Evolutionary conservation across 2,113 vertebrate species (phyloP).

Genomic region (Oplegnathus fasciatus): DNA sequence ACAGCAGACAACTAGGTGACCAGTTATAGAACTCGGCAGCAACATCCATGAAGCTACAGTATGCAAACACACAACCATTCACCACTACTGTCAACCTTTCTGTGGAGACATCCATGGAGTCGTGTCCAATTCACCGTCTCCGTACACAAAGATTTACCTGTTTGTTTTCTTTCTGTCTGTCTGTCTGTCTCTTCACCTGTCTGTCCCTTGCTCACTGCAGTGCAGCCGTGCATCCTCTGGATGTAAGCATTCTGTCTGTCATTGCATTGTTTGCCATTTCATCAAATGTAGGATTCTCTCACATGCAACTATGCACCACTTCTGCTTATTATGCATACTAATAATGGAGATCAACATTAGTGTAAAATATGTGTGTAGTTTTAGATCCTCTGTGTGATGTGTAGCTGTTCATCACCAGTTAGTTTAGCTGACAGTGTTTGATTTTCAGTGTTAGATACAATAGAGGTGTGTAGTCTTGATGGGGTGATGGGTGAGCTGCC

Average conservation of each 20-base stretch:
- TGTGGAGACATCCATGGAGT: background rate
- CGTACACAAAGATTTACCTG: conserved; percentile 54
- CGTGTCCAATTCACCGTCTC: conserved; percentile 14
- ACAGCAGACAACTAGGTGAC: background rate
- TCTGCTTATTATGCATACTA: conserved; percentile 43
- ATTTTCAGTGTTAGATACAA: conserved; percentile 23
- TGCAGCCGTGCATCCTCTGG: conserved; percentile 75
- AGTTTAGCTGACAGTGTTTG: conserved; percentile 34
- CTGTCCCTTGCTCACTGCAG: conserved; percentile 73
- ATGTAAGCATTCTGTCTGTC: conserved; percentile 79
- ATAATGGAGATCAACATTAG: conserved; percentile 53
- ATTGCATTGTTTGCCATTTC: conserved; percentile 58
- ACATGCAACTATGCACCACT: conserved; percentile 20
- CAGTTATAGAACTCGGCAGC: background rate
- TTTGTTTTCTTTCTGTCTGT: conserved; percentile 65
- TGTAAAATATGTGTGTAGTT: conserved; percentile 17
- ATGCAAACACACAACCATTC: background rate
- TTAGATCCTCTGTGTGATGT: conserved; percentile 23
- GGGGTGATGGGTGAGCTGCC: conserved; percentile 42
- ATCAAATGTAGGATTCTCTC: conserved; percentile 28
- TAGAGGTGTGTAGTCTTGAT: conserved; percentile 34
- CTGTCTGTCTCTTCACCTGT: conserved; percentile 68
- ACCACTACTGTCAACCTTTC: background rate
- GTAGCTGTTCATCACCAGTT: conserved; percentile 6
- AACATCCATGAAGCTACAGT: background rate